Base-by-base conservation (phyloP, 2,888 invertebrate species). In the Horisme vitalbata region DNA sequence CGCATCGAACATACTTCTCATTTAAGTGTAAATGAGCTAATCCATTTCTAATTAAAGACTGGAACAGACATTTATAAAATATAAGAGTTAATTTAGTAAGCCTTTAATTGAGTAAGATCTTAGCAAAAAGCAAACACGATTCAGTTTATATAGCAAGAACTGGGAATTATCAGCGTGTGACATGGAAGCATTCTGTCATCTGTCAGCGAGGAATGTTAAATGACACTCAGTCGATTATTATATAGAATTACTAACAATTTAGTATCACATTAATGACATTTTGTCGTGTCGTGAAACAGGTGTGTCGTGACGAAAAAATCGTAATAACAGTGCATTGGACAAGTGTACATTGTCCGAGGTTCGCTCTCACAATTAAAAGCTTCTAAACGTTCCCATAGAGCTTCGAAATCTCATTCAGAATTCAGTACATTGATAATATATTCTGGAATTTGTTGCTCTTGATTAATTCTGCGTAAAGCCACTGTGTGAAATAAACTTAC, bases 231-330 rank as follows among this genome's bases (percentile, higher is more conserved):
- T 52, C 44, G 50, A 57, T 58, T 31, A 28, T 41, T 45, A 61
- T 47, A 41, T 41, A 32, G 36, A 43, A 48, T 35, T 51, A 47
- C 28, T 20, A 24, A 51, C 44, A 43, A 43, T 47, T 50, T 75
- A 70, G 75, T 71, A 55, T 52, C 55, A 67, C 66, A 62, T 61
- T 75, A 73, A 78, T 75, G 66, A 59, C 33, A 64, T 72, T 77
- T 76, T 78, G 73, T 79, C 73, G 63, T 66, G 68, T 66, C 64
- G 68, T 64, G 65, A 67, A 76, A 75, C 80, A 79, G 76, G 79
- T 82, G 74, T 75, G 66, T 71, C 75, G 71, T 71, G 71, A 71
- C 68, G 71, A 72, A 75, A 77, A 76, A 78, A 71, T 71, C 59
- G 70, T 74, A 71, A 68, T 77, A 76, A 79, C 71, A 67, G 71